Conservation (phyloP, 2,797 vertebrate genomes). For the Mormyrus proboscirostris region DNA sequence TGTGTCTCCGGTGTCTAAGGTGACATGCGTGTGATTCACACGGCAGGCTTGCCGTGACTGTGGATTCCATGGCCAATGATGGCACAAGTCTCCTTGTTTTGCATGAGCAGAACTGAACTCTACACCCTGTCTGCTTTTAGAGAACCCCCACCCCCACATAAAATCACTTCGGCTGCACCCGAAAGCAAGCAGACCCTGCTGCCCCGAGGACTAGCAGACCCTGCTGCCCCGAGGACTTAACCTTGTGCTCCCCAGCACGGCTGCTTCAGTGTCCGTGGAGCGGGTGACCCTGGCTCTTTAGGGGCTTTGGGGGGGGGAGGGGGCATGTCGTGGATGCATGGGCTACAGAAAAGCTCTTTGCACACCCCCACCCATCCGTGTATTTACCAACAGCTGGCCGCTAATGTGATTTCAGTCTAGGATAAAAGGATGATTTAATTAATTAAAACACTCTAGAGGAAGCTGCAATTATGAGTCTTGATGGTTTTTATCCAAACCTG, state of each 20-base stretch:
- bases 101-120: background rate
- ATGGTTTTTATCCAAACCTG: slow-evolving; percentile 42
- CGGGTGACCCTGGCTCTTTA: slow-evolving; percentile 16
- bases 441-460: slow-evolving; percentile 44
- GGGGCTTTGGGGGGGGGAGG: slow-evolving; percentile 25
- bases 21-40: background rate
- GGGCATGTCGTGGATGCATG: slow-evolving; percentile 29
- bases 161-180: background rate
- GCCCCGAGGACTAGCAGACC: background rate
- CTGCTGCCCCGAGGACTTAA: background rate
- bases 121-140: background rate
- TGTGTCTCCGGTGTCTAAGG: background rate
- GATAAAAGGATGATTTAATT: slow-evolving; percentile 47
- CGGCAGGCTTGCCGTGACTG: background rate
- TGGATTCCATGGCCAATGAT: background rate
- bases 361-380: slow-evolving; percentile 22
- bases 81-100: background rate
- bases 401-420: slow-evolving; percentile 42
- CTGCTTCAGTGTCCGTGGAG: background rate
- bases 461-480: slow-evolving; percentile 45
- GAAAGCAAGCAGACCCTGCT: too few species aligned
- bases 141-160: background rate
- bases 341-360: slow-evolving; percentile 29
- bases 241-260: background rate
- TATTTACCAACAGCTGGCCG: slow-evolving; percentile 42